Conservation (phyloP, 2,797 vertebrate species). For the Pteronotus mesoamericanus region DNA sequence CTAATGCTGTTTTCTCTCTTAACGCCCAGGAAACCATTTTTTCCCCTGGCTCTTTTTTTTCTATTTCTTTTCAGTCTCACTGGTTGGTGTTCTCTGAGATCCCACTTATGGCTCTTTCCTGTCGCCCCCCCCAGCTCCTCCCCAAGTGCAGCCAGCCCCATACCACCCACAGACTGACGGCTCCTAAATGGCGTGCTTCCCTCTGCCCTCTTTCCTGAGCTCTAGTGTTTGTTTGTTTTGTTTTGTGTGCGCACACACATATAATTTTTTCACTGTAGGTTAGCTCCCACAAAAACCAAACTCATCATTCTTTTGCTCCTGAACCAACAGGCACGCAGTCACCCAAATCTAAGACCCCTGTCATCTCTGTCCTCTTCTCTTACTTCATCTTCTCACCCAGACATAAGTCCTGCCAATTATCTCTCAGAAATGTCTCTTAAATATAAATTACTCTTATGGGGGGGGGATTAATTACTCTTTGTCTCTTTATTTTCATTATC, state of each 20-base stretch:
- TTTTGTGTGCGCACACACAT: accelerated
- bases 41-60: not conserved
- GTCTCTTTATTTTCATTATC: not conserved
- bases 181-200: not conserved
- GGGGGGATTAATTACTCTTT: not conserved
- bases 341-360: not conserved
- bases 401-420: not conserved
- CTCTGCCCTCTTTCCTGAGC: not conserved
- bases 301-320: not conserved
- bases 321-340: not conserved
- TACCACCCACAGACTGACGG: not conserved
- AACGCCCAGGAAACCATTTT: not conserved
- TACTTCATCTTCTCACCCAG: not conserved
- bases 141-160: not conserved
- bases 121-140: accelerated
- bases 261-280: not conserved
- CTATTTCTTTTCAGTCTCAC: not conserved
- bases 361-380: not conserved
- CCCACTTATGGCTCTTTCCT: not conserved
- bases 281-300: not conserved
- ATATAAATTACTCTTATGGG: not conserved
- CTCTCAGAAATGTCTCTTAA: not conserved
- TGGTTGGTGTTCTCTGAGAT: not conserved
- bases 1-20: not conserved
- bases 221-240: not conserved